Conservation (phyloP, 2,797 vertebrate species). For the Ctenosaura bakeri region DNA sequence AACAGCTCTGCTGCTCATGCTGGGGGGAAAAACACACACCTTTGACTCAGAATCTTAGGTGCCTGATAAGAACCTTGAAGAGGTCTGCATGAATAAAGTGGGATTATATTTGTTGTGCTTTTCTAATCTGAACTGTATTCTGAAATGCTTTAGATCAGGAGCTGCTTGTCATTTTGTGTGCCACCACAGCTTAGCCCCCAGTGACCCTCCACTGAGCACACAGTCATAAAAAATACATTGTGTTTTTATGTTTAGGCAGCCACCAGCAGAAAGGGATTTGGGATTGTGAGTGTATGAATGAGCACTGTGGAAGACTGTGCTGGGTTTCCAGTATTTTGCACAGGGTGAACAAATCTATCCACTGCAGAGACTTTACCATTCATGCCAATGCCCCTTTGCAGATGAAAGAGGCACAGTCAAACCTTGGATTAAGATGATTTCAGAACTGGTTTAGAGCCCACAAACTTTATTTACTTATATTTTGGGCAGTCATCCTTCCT, state of each 20-base stretch:
- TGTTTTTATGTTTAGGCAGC: not conserved
- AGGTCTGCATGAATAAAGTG: not conserved
- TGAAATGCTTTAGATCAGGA: constrained; percentile 4
- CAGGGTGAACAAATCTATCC: not conserved
- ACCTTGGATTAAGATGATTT: not conserved
- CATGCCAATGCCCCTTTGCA: not conserved
- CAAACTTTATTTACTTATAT: not conserved
- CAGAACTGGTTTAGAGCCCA: not conserved
- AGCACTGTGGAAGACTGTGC: not conserved
- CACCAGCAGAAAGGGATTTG: not conserved
- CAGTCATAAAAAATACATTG: not conserved
- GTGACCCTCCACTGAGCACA: not conserved
- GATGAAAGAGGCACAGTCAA: not conserved
- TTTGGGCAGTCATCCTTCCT: not conserved
- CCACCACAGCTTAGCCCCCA: not conserved
- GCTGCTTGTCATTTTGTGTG: not conserved
- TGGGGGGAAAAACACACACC: not conserved
- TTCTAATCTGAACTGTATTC: not conserved
- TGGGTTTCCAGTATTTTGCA: not conserved
- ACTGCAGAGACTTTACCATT: not conserved
- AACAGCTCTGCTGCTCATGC: not conserved
- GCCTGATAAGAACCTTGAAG: not conserved
- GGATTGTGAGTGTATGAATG: not conserved
- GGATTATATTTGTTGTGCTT: not conserved
- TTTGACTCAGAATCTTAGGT: not conserved